Evolutionary conservation across 2,888 invertebrate genomes (phyloP), one percentile per base, ranked within the genome.

Genomic region (Syritta pipiens): DNA sequence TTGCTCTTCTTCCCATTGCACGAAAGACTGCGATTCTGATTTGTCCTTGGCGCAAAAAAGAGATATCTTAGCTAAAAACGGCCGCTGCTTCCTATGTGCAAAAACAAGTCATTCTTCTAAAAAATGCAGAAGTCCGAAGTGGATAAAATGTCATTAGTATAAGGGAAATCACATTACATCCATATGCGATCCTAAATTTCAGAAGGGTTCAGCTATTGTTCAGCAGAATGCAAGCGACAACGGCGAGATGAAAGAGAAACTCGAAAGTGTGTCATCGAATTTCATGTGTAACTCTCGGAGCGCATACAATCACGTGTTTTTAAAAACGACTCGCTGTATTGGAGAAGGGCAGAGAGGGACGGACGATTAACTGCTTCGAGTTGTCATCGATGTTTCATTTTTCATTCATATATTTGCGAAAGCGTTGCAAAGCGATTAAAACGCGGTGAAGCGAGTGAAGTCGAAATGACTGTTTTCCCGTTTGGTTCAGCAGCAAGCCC

Each of bases 291-390:
- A 28, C 7, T 40, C 26, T 19, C 24, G 17, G 2, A 20, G 51
- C 12, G 37, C 14, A n/a, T 53, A 57, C 12, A 14, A 9, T 14
- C 28, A 57, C 7, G 9, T 57, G 20, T 42, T 57, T 12, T 30
- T 30, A 4, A 57, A 57, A 22, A 57, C 57, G 9, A 30, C 53
- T 5, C 35, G 37, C 1, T 57, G 44, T n/a, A 19, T 48, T 37
- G 37, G 24, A 14, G 37, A 48, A 32, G 46, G 37, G 24, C 24
- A 42, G 42, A 57, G 10, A 14, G 28, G 30, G 22, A 57, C 5
- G 10, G 20, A 4, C 3, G 12, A 32, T 12, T 1, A 37, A 2
- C 24, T 55, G 26, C 55, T 55, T 6, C 55, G 55, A 26, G 3
- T n/a, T 55, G 26, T 55, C 4, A 40, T 24, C n/a, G 55, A 55